A percentile compares a stretch with the other conserved stretches of the same genome.
Evolutionary conservation across 2,797 vertebrate species (phyloP).

Genomic region (Mastacembelus armatus): DNA sequence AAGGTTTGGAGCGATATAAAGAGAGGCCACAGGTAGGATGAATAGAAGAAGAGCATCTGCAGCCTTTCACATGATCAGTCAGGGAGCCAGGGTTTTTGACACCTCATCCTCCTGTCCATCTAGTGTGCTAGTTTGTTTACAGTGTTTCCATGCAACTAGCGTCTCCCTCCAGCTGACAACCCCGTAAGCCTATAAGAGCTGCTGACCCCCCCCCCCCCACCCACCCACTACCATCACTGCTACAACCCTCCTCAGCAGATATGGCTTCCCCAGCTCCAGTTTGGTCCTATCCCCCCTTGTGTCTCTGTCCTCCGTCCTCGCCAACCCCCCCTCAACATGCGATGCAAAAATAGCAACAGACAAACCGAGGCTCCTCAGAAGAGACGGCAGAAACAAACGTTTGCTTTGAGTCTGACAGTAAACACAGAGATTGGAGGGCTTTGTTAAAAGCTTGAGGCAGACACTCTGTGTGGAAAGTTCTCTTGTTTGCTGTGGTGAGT

Average conservation of each 20-base stretch:
- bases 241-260: slow-evolving; percentile 35
- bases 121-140: slow-evolving; percentile 74
- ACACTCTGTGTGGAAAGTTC: slow-evolving; percentile 33
- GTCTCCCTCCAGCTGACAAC: slow-evolving; percentile 65
- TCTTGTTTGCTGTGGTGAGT: slow-evolving; percentile 69
- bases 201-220: slow-evolving; percentile 20
- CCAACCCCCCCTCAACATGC: slow-evolving; percentile 43
- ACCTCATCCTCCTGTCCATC: slow-evolving; percentile 27
- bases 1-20: background rate
- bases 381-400: slow-evolving; percentile 60
- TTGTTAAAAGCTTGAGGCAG: slow-evolving; percentile 25
- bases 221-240: no score
- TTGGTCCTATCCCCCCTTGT: slow-evolving; percentile 44
- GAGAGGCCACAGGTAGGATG: slow-evolving; percentile 24
- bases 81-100: background rate
- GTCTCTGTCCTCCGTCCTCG: slow-evolving; percentile 46
- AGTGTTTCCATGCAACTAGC: slow-evolving; percentile 60
- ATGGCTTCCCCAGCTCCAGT: slow-evolving; percentile 72
- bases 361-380: slow-evolving; percentile 58
- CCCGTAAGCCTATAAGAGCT: slow-evolving; percentile 46
- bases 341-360: slow-evolving; percentile 74
- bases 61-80: background rate
- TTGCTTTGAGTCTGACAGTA: slow-evolving; percentile 57
- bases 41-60: background rate
- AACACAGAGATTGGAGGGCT: slow-evolving; percentile 48